Evolutionary conservation across 1,140 invertebrate genomes (phyloP), one percentile per base, ranked within the genome.

Genomic region (Hermetia illucens): DNA sequence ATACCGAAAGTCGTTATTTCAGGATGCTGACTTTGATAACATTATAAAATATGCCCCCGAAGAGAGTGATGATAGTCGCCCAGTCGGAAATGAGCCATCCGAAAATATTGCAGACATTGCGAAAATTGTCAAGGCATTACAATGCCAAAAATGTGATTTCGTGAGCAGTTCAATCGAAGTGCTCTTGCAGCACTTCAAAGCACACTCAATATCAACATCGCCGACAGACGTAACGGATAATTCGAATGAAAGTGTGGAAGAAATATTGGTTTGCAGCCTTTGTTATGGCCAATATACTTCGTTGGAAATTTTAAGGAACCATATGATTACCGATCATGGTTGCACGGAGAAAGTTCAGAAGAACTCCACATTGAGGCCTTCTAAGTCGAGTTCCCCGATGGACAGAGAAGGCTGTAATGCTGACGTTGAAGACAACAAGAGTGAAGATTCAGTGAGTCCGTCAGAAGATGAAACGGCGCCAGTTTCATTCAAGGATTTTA

Each of bases 211-310:
- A 27, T 12, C 12, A 29, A 29, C 4, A 13, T 29, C 16, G 27
- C 16, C 16, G 27, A 29, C 27, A 15, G 27, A 13, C 16, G 27
- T 4, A 4, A 15, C 12, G 27, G 16, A 29, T 4, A 29, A 29
- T 3, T 3, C 16, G 3, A 15, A 29, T 29, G 27, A 15, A 12
- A 29, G 27, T 13, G 27, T 29, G 4, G n/a, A 29, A 15, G 3
- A 15, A 29, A 25, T 25, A 8, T 25, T n/a, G 24, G 65, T 69
- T 40, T 70, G 68, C 44, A 62, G 61, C 6, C 45, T 68, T 40
- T 70, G 68, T 44, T 53, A 63, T 15, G 61, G 60, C 5, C 62
- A 63, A 22, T 69, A 69, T 49, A 53, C 59, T 36, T 52, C 66
- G 9, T 50, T 62, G 34, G 65, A 68, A 42, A 61, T 58, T 42